These are phyloP conservation scores for Gorsachius goisagi DNA, from an alignment of 2,113 vertebrate genomes.

Conservation along the genomic window DNA sequence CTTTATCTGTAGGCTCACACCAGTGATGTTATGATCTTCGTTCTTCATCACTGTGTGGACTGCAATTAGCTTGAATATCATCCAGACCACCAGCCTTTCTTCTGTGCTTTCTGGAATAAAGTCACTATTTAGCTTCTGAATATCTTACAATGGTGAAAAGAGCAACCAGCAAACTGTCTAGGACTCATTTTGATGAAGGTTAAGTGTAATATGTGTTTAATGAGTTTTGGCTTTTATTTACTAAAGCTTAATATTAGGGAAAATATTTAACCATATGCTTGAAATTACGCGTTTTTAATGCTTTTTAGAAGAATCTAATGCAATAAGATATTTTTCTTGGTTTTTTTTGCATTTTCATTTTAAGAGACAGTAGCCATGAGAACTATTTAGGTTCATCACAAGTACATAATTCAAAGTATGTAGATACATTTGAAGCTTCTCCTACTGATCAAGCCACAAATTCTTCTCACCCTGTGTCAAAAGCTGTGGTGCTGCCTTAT, in stretches of 20 bases:
- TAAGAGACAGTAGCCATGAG: neutral
- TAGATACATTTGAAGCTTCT: neutral
- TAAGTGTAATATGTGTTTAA: constrained; percentile 39
- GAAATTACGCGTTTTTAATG: neutral
- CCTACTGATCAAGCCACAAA: neutral
- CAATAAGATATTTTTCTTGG: neutral
- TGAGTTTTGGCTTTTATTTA: constrained; percentile 57
- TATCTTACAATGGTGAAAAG: neutral
- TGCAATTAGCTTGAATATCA: neutral
- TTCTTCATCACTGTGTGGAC: neutral
- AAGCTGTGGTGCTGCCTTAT: neutral
- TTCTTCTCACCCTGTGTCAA: neutral
- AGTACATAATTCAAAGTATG: neutral
- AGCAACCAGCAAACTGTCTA: constrained; percentile 38
- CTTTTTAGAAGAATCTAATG: neutral
- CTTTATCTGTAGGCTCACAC: neutral
- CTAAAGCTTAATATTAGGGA: neutral
- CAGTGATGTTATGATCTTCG: neutral
- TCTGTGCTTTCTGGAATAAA: constrained; percentile 1
- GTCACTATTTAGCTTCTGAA: neutral
- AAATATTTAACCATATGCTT: constrained; percentile 46
- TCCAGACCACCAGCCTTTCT: neutral
- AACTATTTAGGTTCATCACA: neutral
- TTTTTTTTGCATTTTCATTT: neutral
- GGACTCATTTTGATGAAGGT: constrained; percentile 26